Evolutionary conservation across 2,888 invertebrate genomes (phyloP).

Genomic region (Agrotis puta): DNA sequence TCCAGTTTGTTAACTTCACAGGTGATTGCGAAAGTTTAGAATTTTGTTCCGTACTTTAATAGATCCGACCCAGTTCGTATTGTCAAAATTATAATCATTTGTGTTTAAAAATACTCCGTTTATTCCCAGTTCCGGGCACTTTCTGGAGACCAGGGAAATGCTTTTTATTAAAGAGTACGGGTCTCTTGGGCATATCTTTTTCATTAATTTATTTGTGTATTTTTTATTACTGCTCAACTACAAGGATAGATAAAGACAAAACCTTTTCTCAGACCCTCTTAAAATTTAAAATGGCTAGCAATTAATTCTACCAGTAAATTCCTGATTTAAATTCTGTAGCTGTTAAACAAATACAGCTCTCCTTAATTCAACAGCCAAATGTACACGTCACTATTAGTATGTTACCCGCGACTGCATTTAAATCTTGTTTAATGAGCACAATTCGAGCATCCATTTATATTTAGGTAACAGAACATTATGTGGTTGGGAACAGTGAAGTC

Average conservation of each 20-base stretch:
- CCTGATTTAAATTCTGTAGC: slow-evolving; percentile 19
- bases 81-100: slow-evolving; percentile 50
- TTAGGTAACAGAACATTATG: slow-evolving; percentile 62
- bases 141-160: slow-evolving; percentile 17
- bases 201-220: slow-evolving; percentile 6
- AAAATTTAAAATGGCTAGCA: neutral
- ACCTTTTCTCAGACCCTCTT: neutral
- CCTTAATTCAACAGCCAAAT: slow-evolving; percentile 44
- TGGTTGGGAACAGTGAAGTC: slow-evolving; percentile 63
- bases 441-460: slow-evolving; percentile 60
- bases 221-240: neutral
- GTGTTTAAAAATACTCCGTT: slow-evolving; percentile 40
- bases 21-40: slow-evolving; percentile 63
- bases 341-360: slow-evolving; percentile 38
- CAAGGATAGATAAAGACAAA: neutral
- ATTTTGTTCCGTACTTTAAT: slow-evolving; percentile 62
- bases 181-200: slow-evolving; percentile 23
- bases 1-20: slow-evolving; percentile 59
- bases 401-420: slow-evolving; percentile 61
- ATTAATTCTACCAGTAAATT: slow-evolving; percentile 15
- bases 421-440: slow-evolving; percentile 65
- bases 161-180: slow-evolving; percentile 31
- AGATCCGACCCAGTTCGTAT: slow-evolving; percentile 48
- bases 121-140: slow-evolving; percentile 20
- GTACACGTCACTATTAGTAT: slow-evolving; percentile 58